Base-by-base conservation (phyloP, 2,888 invertebrate species). In the Orchesellides sinensis region DNA sequence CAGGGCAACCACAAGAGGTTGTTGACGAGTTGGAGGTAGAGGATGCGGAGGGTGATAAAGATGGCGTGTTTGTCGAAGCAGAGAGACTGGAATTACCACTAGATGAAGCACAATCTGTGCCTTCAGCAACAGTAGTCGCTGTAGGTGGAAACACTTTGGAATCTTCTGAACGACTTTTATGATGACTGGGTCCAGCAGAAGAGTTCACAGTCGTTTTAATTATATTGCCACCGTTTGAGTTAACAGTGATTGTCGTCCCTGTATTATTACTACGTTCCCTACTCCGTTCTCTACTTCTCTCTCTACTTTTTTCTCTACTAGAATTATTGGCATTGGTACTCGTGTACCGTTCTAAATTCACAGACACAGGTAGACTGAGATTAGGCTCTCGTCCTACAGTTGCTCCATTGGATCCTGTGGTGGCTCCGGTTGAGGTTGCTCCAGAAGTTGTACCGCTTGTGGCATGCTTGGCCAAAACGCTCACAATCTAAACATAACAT, bases 61-160 rank as follows among this genome's bases (percentile, higher is more conserved):
- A 86, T n/a, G 88, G 86, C 23, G 86, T 85, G 54, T 85, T 86
- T 6, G 87, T 83, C 1, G 86, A 84, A 5, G 86, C 85, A n/a
- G 83, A 69, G n/a, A 88, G 75, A 54, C 87, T 87, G 14, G 87
- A 88, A 32, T 88, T 87, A 12, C 88, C 88, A 68, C 84, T 84
- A 1, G 86, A 86, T 4, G 86, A 86, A 8, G 86, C 84, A 72
- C 86, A 86, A 49, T 86, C 86, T 35, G 80, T 35, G 14, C 59
- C 19, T 8, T 40, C 47, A 23, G 17, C 17, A 47, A 54, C 49
- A 29, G 23, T 69, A 19, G 74, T 4, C 14, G 61, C 21, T 2
- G 83, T 68, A 6, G 69, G 69, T 1, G 54, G 23, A 54, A 61
- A 83, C 56, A 47, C 59, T 75, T 83, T 68, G 32, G 63, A 32